Conservation (phyloP, 2,888 invertebrate genomes). For the Archips xylosteana region DNA sequence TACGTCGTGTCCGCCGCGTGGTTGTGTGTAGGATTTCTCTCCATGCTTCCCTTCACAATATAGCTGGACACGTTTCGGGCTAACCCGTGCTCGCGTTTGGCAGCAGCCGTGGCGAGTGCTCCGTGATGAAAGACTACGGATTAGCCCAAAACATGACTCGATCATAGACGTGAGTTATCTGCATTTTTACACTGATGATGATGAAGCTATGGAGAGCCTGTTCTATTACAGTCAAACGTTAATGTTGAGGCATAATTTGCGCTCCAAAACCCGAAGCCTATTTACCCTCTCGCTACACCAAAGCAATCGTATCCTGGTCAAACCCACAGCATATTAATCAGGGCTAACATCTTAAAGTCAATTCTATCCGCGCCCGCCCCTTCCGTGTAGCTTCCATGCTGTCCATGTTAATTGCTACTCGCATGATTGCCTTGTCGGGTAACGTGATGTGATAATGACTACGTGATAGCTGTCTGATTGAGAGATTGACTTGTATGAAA, state of each 20-base stretch:
- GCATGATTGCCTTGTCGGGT: conserved; percentile 15
- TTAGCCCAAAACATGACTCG: no score
- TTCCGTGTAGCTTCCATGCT: conserved; percentile 4
- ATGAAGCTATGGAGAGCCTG: no score
- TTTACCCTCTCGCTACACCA: neutral
- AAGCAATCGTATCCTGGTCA: neutral
- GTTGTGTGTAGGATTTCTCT: no score
- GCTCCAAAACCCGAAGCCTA: neutral
- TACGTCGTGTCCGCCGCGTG: no score
- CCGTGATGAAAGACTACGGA: no score
- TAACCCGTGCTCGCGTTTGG: no score
- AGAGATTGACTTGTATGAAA: neutral
- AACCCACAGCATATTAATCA: conserved; percentile 6
- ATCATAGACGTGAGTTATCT: no score
- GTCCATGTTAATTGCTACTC: conserved; percentile 6
- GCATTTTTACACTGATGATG: no score
- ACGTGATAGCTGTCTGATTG: neutral
- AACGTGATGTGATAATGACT: conserved; percentile 2
- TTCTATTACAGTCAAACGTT: no score
- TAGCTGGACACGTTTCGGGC: no score
- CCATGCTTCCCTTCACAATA: no score
- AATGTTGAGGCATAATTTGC: neutral
- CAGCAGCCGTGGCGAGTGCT: no score
- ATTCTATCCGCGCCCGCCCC: neutral
- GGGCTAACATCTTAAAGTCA: conserved; percentile 7